phyloP scores from a whole-genome alignment of 1,140 invertebrate species.

The Augochlora pura region DNA sequence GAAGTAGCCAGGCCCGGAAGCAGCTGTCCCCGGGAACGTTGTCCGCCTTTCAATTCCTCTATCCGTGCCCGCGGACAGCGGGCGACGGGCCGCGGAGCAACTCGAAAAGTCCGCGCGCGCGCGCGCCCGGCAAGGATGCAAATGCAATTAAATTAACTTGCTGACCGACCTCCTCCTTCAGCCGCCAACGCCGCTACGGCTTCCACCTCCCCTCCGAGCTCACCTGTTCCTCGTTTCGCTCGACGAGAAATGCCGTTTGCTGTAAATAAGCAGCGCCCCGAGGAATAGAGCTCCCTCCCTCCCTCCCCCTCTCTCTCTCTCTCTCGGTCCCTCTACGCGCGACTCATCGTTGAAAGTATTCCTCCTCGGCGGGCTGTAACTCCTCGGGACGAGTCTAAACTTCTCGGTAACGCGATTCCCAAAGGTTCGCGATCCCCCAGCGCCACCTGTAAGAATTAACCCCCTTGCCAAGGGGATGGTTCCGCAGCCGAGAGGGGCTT shows the following conservation, averaged over 20 bases:
- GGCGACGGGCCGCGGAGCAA: background rate
- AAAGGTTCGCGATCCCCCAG: no score
- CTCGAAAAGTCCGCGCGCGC: slow-evolving; percentile 7
- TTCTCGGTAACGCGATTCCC: background rate
- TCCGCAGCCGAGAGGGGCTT: no score
- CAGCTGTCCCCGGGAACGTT: background rate
- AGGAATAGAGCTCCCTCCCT: background rate
- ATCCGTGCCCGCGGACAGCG: background rate
- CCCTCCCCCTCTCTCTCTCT: background rate
- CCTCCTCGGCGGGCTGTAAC: background rate
- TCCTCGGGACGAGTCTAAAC: background rate
- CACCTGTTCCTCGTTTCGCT: background rate
- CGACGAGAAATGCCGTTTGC: background rate
- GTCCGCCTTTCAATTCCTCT: background rate
- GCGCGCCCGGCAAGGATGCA: slow-evolving; percentile 8
- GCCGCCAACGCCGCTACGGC: no score
- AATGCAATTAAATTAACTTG: slow-evolving; percentile 34
- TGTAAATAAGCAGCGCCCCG: background rate
- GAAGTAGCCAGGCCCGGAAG: slow-evolving; percentile 19
- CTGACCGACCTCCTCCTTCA: background rate
- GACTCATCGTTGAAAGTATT: background rate
- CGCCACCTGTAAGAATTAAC: background rate
- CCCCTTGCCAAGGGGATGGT: background rate
- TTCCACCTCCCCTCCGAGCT: background rate
- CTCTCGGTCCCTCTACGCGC: no score